Percentiles rank a stretch among this genome's conserved stretches.
These are phyloP conservation scores for Lucifuga dentata DNA, from an alignment of 2,113 vertebrate genomes.

Conservation along the genomic window DNA sequence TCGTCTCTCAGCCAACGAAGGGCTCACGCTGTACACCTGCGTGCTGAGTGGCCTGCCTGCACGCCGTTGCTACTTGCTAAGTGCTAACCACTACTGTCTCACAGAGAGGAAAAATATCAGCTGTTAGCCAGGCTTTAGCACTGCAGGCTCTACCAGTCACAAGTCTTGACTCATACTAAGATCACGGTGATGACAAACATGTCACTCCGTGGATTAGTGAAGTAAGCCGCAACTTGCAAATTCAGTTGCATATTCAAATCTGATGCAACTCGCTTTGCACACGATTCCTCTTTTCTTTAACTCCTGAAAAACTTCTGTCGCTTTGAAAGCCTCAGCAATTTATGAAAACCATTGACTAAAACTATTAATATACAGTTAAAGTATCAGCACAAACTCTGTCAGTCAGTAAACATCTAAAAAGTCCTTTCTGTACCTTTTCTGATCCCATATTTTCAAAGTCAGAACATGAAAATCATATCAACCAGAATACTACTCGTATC, in stretches of 20 bases:
- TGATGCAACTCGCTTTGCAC: background rate
- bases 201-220: slow-evolving; percentile 19
- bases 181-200: slow-evolving; percentile 41
- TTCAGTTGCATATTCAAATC: background rate
- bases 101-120: slow-evolving; percentile 54
- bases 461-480: background rate
- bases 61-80: slow-evolving; percentile 45
- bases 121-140: slow-evolving; percentile 39
- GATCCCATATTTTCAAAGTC: too few relatives aligned
- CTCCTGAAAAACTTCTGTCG: too few relatives aligned
- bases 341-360: too few relatives aligned
- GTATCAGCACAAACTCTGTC: too few relatives aligned
- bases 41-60: slow-evolving; percentile 58
- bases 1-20: slow-evolving; percentile 74
- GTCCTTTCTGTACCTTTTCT: too few relatives aligned
- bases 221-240: slow-evolving; percentile 9
- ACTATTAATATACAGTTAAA: too few relatives aligned
- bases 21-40: slow-evolving; percentile 74
- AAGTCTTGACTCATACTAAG: slow-evolving; percentile 44
- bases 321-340: too few relatives aligned
- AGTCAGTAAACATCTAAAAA: too few relatives aligned
- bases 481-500: too few relatives aligned
- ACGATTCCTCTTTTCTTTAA: too few relatives aligned
- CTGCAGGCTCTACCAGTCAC: slow-evolving; percentile 35
- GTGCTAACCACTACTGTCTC: slow-evolving; percentile 51